Evolutionary conservation across 1,140 invertebrate genomes (phyloP).

Genomic region (Papilio glaucus): DNA sequence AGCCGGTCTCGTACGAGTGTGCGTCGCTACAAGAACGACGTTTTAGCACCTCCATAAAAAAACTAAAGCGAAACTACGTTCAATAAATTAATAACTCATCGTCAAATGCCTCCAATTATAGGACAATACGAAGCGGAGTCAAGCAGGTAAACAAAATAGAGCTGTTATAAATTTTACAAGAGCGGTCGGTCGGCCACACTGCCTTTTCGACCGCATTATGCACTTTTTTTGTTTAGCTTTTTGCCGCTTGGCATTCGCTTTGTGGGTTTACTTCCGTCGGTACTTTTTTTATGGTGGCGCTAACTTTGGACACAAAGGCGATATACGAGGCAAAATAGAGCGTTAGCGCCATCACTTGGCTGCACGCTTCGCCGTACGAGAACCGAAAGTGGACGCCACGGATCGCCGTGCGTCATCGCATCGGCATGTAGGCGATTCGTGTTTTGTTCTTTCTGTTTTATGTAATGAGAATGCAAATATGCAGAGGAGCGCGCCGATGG

Average conservation of each 20-base stretch:
- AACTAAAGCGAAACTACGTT: conserved; percentile 70
- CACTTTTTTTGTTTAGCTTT: conserved; percentile 76
- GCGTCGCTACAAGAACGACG: conserved; percentile 55
- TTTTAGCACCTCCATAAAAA: conserved; percentile 80
- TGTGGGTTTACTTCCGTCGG: conserved; percentile 78
- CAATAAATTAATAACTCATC: conserved; percentile 83
- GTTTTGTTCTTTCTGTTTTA: conserved; percentile 45
- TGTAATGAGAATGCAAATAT: conserved; percentile 37
- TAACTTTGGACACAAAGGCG: conserved; percentile 72
- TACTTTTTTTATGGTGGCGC: conserved; percentile 79
- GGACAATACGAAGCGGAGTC: conserved; percentile 75
- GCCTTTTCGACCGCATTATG: conserved; percentile 75
- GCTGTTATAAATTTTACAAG: conserved; percentile 82
- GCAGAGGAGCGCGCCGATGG: conserved; percentile 20
- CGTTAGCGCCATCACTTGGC: conserved; percentile 54
- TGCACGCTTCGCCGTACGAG: conserved; percentile 30
- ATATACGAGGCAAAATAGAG: conserved; percentile 62
- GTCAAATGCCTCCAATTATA: conserved; percentile 79
- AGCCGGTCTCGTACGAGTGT: conserved; percentile 47
- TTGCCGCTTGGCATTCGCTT: conserved; percentile 77
- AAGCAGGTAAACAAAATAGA: conserved; percentile 82
- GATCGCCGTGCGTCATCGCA: conserved; percentile 50
- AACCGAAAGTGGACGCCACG: conserved; percentile 16
- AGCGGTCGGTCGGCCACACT: conserved; percentile 67
- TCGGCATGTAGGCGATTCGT: conserved; percentile 51